Base-by-base conservation (phyloP, 30 jellyfish, hydroid and myxozoan genomes). In the Hydra vulgaris region DNA sequence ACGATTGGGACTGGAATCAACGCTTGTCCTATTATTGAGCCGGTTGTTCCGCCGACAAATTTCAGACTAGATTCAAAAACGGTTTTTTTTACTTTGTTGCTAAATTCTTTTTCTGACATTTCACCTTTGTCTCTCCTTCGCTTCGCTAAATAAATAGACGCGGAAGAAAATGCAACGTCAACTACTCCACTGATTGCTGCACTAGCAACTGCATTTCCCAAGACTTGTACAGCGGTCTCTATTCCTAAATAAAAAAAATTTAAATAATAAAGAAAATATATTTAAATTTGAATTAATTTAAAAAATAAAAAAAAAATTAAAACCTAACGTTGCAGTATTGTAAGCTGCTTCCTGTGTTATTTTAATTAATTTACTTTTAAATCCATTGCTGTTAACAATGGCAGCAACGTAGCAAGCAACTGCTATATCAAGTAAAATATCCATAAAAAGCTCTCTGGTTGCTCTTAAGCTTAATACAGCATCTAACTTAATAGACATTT, bases 41-140 rank as follows among this genome's bases (percentile, higher is more conserved):
- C 98, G 7, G 98, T 87, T 26, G 98, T 92, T 54, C 98, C 96
- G 19, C 98, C 98, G 68, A 92, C 95, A 70, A 92, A 92, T 77
- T 92, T 95, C n/a, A 87, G 79, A 17, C 98, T 89, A 18, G 98
- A 92, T 87, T 92, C 98, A 74, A 96, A 92, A 69, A 92, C 95
- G 54, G 95, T 92, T 74, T 84, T 87, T 83, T 92, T 92, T 19
- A 92, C 87, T 77, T 84, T 87, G 1, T 87, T 81, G 8, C 78
- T 70, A 77, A 92, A 92, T 81, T 92, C 95, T 70, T 87, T 78
- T 18, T 85, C 94, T 23, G 95, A 74, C 22, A 92, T 86, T 0
- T 81, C 74, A 15, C 98, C 98, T 54, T 80, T 76, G 73, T 92
- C 98, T 66, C 84, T 83, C 25, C 85, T 87, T 68, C 84, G 81